Conservation (phyloP, 2,888 invertebrate species). For the Tineola bisselliella region DNA sequence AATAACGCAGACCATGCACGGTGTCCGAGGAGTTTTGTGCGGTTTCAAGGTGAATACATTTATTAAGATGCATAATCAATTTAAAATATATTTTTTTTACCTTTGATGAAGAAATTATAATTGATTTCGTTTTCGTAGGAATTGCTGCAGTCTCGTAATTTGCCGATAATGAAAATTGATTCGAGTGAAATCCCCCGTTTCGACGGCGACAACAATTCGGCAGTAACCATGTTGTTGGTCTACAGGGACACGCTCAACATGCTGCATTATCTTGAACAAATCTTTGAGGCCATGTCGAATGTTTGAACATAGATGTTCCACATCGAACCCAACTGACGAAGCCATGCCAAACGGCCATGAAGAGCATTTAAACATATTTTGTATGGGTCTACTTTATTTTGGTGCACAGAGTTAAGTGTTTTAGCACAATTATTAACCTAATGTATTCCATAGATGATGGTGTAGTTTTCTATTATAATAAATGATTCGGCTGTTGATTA, state of each 20-base stretch:
- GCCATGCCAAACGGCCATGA: neutral
- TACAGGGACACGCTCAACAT: constrained; percentile 53
- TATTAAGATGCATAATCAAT: neutral
- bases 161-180: constrained; percentile 18
- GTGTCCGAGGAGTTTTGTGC: constrained; percentile 73
- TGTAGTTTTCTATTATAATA: neutral
- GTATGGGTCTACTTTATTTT: neutral
- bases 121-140: constrained; percentile 40
- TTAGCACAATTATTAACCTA: constrained; percentile 11
- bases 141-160: constrained; percentile 40
- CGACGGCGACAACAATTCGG: constrained; percentile 7
- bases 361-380: constrained; percentile 3
- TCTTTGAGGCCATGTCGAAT: constrained; percentile 41
- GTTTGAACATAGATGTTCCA: neutral
- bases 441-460: neutral
- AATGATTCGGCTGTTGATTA: constrained; percentile 41
- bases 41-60: constrained; percentile 68
- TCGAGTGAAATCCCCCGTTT: neutral
- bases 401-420: constrained; percentile 2
- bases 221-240: constrained; percentile 38
- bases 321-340: neutral
- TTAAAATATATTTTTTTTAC: neutral
- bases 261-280: constrained; percentile 44
- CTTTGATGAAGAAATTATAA: neutral
- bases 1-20: constrained; percentile 69